Base-by-base conservation (phyloP, 2,888 invertebrate species). In the Perdita meconis region DNA sequence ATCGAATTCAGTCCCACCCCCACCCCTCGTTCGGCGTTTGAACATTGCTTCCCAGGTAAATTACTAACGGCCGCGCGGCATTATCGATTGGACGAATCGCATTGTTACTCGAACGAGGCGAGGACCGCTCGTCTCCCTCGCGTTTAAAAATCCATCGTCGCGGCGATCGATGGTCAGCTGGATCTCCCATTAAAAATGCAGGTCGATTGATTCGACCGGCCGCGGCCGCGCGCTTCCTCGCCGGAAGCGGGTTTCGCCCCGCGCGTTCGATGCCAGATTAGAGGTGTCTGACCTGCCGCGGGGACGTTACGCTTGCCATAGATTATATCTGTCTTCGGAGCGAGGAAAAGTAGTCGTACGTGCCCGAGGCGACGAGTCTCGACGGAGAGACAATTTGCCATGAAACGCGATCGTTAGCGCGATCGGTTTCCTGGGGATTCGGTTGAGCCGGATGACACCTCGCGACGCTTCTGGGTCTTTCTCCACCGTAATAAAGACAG, bases 201-300 rank as follows among this genome's bases (percentile, higher is more conserved):
- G 65, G 51, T 47, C 78, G 77, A 87, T 86, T 81, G 87, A 87
- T 83, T 87, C 81, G 60, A 77, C 26, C 5, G 2, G 34, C 30
- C 8, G 76, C 44, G 34, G 56, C 36, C 13, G 3, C 36, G n/a
- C n/a, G n/a, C 61, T 22, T 53, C 42, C 40, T 24, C 24, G n/a
- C 47, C 5, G 60, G 34, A 65, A 64, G 70, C 19, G 53, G 68
- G 19, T 50, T 6, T n/a, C n/a, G n/a, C n/a, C 34, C 47, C 38
- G 38, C 68, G 42, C 53, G 67, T 73, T 22, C 60, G 59, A 64
- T 69, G 85, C 75, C 78, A 76, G 80, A 82, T 83, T 70, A 80
- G 77, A 82, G 86, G 84, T 86, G 88, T 72, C 88, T 82, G 88
- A 87, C 86, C 87, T 69, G 73, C 56, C 82, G 74, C 59, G 8